Evolutionary conservation across 2,113 vertebrate genomes (phyloP), one percentile per base, ranked within the genome.

Genomic region (Maccullochella peelii): DNA sequence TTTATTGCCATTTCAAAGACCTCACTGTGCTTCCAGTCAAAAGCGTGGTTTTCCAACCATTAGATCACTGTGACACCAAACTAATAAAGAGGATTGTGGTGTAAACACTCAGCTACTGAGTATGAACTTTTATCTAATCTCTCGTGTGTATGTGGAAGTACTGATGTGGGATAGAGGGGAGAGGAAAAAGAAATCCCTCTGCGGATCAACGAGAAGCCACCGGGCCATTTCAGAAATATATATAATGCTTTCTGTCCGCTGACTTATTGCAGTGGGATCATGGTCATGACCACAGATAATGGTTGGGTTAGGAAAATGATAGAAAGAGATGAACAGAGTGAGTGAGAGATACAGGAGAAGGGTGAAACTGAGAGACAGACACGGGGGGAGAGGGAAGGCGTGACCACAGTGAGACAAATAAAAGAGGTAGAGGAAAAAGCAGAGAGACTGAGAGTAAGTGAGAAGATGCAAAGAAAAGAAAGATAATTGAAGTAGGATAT

Each of bases 31-130:
- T 88, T 78, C 33, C 40, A 82, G 73, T 86, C 25, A 76, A 76
- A 69, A 80, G 69, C 38, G 1, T 3, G 15, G 72, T 82, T 83
- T 69, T 78, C 8, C 16, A 61, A 66, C n/a, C 63, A 88, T 91
- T 79, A 87, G 72, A 40, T 84, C 77, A 69, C 25, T 8, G 15
- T 68, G 69, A 58, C 83, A 75, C 70, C 50, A 71, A 25, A 85
- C n/a, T n/a, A n/a, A n/a, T n/a, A n/a, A n/a, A n/a, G n/a, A n/a
- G n/a, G n/a, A n/a, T n/a, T n/a, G n/a, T n/a, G n/a, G n/a, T n/a
- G n/a, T 72, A 83, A 84, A 88, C 83, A 89, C 69, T 70, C 47
- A 59, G 79, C 78, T 62, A 75, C 66, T 86, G 59, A 88, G 83
- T 76, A 49, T 63, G 52, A 83, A 83, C 73, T 74, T 68, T 63